Evolutionary conservation across 2,113 vertebrate species (phyloP), one percentile per base, ranked within the genome.

Genomic region (Gymnarchus niloticus): DNA sequence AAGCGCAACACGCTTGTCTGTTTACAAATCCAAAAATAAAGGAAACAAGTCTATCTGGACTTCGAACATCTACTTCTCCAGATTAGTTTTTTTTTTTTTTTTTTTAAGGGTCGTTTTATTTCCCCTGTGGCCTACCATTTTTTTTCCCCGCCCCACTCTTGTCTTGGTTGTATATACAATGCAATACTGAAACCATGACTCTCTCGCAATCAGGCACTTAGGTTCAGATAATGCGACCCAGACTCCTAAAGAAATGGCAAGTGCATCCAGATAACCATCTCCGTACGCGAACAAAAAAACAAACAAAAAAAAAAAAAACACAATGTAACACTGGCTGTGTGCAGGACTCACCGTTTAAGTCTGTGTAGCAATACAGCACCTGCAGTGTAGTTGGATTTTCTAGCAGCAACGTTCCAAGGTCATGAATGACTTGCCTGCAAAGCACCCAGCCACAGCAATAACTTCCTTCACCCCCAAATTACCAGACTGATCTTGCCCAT

Each of bases 311-410:
- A n/a, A n/a, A n/a, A n/a, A n/a, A 14, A 54, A 54, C 52, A 41
- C 37, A 21, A 37, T 44, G 54, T 51, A 54, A 33, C 84, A 80
- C 37, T 10, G 33, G 84, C 37, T 28, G 37, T 78, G 52, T 85
- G 51, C 37, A 37, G 33, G 69, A 85, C 33, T 77, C 21, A 85
- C 54, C 56, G 51, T 48, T 85, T 44, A 77, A 78, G 69, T 80
- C 73, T 56, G 73, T 46, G 14, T 49, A 76, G 52, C 57, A 85
- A 78, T 57, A 80, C 73, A 77, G 73, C 51, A 78, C 69, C 73
- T 85, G 84, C 76, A 56, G 80, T 56, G 84, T 85, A 85, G 69
- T 85, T 78, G 52, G 28, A 77, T 57, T 80, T 78, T 51, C 84
- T 85, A 85, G 84, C 84, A 85, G 84, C 84, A 85, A 78, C 25